Evolutionary conservation across 2,888 invertebrate genomes (phyloP).

Genomic region (Chelonus formosanus): DNA sequence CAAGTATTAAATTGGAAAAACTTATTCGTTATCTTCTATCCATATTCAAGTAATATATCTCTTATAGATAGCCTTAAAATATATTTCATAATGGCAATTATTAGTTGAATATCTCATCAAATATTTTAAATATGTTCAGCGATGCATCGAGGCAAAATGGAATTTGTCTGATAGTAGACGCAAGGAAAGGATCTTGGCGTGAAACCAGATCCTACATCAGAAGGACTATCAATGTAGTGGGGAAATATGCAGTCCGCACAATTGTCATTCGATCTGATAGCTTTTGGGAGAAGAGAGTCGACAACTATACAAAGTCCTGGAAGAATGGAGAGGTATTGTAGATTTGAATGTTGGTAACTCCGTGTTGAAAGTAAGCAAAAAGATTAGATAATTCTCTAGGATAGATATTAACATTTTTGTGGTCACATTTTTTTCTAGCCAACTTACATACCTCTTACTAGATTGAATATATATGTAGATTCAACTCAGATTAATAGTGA

Average conservation of each 20-base stretch:
- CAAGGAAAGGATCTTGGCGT: slow-evolving; percentile 72
- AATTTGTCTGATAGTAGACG: slow-evolving; percentile 72
- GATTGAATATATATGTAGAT: slow-evolving; percentile 76
- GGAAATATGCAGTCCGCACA: slow-evolving; percentile 66
- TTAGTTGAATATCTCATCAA: too few relatives aligned
- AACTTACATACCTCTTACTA: slow-evolving; percentile 74
- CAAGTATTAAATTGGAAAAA: slow-evolving; percentile 59
- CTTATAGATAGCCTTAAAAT: too few relatives aligned
- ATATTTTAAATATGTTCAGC: slow-evolving; percentile 50
- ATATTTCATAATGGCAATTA: too few relatives aligned
- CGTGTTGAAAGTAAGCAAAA: slow-evolving; percentile 3
- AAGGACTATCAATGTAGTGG: slow-evolving; percentile 68
- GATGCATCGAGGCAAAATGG: slow-evolving; percentile 68
- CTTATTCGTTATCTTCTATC: slow-evolving; percentile 67
- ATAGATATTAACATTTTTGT: slow-evolving; percentile 29
- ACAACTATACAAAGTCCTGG: slow-evolving; percentile 73
- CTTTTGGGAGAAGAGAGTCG: slow-evolving; percentile 80
- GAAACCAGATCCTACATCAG: slow-evolving; percentile 71
- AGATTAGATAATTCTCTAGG: too few relatives aligned
- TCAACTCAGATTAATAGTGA: slow-evolving; percentile 76
- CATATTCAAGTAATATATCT: slow-evolving; percentile 67
- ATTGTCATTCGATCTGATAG: slow-evolving; percentile 78
- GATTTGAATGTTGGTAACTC: slow-evolving; percentile 11
- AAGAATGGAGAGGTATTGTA: slow-evolving; percentile 69
- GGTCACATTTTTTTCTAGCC: slow-evolving; percentile 68